phyloP scores from a whole-genome alignment of 2,113 vertebrate species.

The Leptobrachium leishanense region DNA sequence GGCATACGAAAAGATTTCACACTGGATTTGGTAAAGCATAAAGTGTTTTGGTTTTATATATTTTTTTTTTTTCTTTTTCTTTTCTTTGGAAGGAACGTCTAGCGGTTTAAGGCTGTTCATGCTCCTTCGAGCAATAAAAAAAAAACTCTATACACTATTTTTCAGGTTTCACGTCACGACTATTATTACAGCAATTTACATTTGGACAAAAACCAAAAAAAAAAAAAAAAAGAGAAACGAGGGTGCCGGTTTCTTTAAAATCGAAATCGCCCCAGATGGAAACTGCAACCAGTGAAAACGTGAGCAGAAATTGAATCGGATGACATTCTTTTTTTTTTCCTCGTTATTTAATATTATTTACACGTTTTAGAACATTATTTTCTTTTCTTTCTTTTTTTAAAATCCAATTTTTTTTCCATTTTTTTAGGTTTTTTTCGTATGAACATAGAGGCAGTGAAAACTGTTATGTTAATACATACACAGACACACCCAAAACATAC shows the following conservation, averaged over 20 bases:
- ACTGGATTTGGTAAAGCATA: too few relatives aligned
- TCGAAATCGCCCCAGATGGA: slow-evolving; percentile 64
- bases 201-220: neutral
- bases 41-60: slow-evolving; percentile 46
- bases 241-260: slow-evolving; percentile 68
- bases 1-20: too few relatives aligned
- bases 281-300: slow-evolving; percentile 70
- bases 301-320: slow-evolving; percentile 70
- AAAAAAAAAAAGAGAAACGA: slow-evolving; percentile 45
- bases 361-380: slow-evolving; percentile 69
- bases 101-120: too few relatives aligned
- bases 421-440: slow-evolving; percentile 66
- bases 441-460: slow-evolving; percentile 95
- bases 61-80: slow-evolving; percentile 56
- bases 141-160: neutral
- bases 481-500: slow-evolving; percentile 96
- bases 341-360: slow-evolving; percentile 82
- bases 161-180: neutral
- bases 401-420: slow-evolving; percentile 16
- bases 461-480: slow-evolving; percentile 90
- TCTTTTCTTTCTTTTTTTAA: too few relatives aligned
- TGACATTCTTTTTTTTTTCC: slow-evolving; percentile 62
- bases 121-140: neutral
- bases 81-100: neutral
- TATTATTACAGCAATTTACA: neutral